Conservation (phyloP, 2,888 invertebrate species). For the Bibio marci region DNA sequence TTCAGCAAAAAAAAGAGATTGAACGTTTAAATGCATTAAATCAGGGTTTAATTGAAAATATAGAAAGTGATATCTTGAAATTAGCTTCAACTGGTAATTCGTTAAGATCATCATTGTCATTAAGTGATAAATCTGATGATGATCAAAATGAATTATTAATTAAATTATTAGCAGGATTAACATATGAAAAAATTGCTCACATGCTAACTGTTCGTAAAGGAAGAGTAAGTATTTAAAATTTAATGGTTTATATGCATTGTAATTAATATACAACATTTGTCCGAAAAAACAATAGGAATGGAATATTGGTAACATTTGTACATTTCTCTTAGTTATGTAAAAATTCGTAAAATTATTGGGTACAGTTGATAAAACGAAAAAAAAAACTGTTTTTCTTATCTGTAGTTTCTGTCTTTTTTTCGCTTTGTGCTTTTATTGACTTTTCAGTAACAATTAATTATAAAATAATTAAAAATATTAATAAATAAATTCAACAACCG, state of each 20-base stretch:
- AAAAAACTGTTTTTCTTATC: no score
- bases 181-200: constrained; percentile 51
- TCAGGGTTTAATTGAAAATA: constrained; percentile 19
- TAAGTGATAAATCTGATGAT: constrained; percentile 23
- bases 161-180: constrained; percentile 43
- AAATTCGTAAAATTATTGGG: no score
- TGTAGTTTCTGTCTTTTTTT: no score
- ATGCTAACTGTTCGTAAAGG: constrained; percentile 69
- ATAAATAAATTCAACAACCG: no score
- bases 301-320: no score
- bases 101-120: constrained; percentile 19
- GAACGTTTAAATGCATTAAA: constrained; percentile 30
- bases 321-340: no score
- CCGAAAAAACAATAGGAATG: no score
- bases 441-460: no score
- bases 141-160: constrained; percentile 38
- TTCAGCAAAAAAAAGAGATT: constrained; percentile 24
- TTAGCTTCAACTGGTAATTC: constrained; percentile 15
- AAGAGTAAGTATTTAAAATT: constrained; percentile 43
- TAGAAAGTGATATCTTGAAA: constrained; percentile 17
- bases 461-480: no score
- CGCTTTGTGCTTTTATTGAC: no score
- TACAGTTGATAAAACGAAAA: no score
- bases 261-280: no score
- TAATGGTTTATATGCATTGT: neutral